Evolutionary conservation across 2,113 vertebrate species (phyloP).

Genomic region (Burhinus oedicnemus): DNA sequence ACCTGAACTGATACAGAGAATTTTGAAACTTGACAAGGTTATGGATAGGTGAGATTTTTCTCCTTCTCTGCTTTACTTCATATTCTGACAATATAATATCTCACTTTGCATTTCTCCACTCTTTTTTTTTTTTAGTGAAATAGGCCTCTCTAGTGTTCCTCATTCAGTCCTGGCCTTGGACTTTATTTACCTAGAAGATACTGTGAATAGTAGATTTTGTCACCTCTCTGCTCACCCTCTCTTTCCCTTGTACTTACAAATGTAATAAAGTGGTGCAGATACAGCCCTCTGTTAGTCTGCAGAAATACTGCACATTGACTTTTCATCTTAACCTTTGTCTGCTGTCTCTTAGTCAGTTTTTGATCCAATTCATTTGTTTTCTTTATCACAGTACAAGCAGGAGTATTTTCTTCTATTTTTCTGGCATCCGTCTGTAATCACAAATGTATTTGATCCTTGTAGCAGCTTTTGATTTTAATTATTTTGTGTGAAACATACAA

Average conservation of each 20-base stretch:
- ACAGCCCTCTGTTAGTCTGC: background rate
- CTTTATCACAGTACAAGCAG: background rate
- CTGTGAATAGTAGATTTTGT: background rate
- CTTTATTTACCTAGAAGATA: background rate
- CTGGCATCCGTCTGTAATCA: background rate
- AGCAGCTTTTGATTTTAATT: slow-evolving; percentile 18
- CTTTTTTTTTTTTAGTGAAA: background rate
- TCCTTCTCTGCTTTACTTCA: background rate
- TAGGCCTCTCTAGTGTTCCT: background rate
- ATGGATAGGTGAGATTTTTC: background rate
- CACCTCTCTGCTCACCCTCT: background rate
- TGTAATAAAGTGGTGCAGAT: background rate
- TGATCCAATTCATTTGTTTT: background rate
- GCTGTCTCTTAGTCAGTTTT: background rate
- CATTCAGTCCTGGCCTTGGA: background rate
- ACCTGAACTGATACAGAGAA: background rate
- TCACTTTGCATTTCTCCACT: background rate
- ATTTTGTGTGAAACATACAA: background rate
- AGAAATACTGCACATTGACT: background rate
- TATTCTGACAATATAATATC: background rate
- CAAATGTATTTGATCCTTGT: background rate
- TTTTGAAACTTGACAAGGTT: background rate
- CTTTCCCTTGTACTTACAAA: background rate
- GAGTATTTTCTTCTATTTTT: background rate
- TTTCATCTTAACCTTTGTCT: background rate